Evolutionary conservation across 2,888 invertebrate genomes (phyloP).

Genomic region (Ormyrus pomaceus): DNA sequence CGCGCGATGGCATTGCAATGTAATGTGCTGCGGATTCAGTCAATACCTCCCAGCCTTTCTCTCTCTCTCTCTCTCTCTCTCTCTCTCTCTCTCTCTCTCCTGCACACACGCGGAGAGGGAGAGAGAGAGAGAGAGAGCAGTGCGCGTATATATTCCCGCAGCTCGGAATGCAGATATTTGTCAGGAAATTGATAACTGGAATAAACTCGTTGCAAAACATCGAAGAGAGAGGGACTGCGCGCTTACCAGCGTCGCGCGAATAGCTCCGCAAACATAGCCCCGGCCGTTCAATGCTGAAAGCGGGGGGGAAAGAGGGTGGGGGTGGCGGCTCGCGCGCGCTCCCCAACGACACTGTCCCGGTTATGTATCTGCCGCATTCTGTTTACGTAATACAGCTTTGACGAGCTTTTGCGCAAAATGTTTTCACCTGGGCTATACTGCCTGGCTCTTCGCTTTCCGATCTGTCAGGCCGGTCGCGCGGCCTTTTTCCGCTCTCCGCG

Average conservation of each 20-base stretch:
- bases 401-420: conserved; percentile 55
- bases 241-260: conserved; percentile 14
- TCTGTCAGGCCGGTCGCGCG: conserved; percentile 27
- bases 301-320: neutral
- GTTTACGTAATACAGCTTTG: conserved; percentile 55
- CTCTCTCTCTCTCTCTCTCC: too few species aligned
- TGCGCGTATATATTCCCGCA: neutral
- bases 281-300: conserved; percentile 25
- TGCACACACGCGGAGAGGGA: neutral
- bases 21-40: conserved; percentile 63
- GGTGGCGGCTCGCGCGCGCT: neutral
- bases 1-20: conserved; percentile 56
- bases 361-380: conserved; percentile 54
- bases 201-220: conserved; percentile 73
- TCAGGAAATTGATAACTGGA: conserved; percentile 74
- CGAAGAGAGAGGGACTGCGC: neutral
- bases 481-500: neutral
- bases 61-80: too few species aligned
- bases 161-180: conserved; percentile 72
- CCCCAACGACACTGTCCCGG: conserved; percentile 36
- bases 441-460: conserved; percentile 39
- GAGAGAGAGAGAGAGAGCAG: neutral
- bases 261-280: conserved; percentile 30
- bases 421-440: conserved; percentile 44
- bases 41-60: conserved; percentile 57